Evolutionary conservation across 2,113 vertebrate genomes (phyloP).

Genomic region (Mesitornis unicolor): DNA sequence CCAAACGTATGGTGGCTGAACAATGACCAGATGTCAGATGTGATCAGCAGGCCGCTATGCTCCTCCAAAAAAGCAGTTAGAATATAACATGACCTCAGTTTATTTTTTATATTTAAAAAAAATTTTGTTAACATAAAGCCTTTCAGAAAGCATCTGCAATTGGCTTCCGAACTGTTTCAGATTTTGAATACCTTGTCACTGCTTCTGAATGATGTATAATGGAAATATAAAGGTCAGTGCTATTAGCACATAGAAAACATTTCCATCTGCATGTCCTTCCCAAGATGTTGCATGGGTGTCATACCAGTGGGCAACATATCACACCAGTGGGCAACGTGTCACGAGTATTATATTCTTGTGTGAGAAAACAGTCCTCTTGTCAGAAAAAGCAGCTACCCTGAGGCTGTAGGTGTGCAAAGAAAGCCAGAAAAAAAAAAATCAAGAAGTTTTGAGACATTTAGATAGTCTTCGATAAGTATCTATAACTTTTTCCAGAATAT

Average conservation of each 20-base stretch:
- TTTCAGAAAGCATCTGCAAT: background rate
- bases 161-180: background rate
- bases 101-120: background rate
- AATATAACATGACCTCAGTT: background rate
- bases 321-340: background rate
- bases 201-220: background rate
- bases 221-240: background rate
- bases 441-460: background rate
- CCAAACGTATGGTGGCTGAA: background rate
- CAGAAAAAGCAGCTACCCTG: background rate
- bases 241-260: background rate
- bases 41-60: background rate
- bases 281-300: background rate
- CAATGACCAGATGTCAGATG: background rate
- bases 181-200: background rate
- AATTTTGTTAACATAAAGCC: background rate
- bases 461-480: background rate
- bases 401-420: background rate
- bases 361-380: background rate
- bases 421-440: background rate
- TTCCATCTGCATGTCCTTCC: background rate
- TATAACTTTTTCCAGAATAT: background rate
- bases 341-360: rapidly evolving
- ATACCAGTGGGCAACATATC: too few relatives aligned
- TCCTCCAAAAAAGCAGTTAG: background rate